Conservation (phyloP, 92 coral and sea anemone genomes). For the Pocillopora grandis region DNA sequence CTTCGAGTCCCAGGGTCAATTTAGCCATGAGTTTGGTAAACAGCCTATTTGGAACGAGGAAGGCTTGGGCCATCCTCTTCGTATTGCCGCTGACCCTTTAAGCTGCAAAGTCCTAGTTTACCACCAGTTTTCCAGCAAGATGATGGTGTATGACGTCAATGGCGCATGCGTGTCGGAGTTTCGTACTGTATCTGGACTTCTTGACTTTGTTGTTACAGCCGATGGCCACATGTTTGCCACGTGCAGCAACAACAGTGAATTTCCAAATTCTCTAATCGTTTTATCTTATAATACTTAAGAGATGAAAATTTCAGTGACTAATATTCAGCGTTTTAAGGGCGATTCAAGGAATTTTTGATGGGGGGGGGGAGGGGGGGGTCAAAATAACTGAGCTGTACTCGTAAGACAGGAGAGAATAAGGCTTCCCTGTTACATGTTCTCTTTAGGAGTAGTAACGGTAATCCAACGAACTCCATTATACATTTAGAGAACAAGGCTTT, state of each 20-base stretch:
- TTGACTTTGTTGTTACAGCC: conserved; percentile 36
- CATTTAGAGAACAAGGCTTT: no score
- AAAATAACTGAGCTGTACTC: no score
- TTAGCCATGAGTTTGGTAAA: conserved; percentile 26
- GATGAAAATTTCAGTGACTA: not conserved
- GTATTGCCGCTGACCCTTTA: conserved; percentile 46
- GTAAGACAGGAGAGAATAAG: no score
- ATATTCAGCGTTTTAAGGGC: no score
- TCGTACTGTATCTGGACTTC: conserved; percentile 33
- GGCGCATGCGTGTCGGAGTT: conserved; percentile 34
- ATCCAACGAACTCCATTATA: no score
- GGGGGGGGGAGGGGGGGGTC: no score
- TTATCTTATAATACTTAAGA: conserved; percentile 16
- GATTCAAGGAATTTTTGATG: no score
- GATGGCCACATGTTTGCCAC: conserved; percentile 23
- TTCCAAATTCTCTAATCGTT: conserved; percentile 31
- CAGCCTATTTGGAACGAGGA: conserved; percentile 41
- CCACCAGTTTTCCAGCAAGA: conserved; percentile 22
- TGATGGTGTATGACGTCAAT: conserved; percentile 30
- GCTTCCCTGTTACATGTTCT: no score
- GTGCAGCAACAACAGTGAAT: conserved; percentile 37
- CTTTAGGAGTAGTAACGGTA: no score
- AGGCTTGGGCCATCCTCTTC: conserved; percentile 39
- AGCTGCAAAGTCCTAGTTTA: conserved; percentile 37
- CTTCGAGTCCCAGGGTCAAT: conserved; percentile 27